Evolutionary conservation across 2,797 vertebrate genomes (phyloP).

Genomic region (Anolis apletophallus): DNA sequence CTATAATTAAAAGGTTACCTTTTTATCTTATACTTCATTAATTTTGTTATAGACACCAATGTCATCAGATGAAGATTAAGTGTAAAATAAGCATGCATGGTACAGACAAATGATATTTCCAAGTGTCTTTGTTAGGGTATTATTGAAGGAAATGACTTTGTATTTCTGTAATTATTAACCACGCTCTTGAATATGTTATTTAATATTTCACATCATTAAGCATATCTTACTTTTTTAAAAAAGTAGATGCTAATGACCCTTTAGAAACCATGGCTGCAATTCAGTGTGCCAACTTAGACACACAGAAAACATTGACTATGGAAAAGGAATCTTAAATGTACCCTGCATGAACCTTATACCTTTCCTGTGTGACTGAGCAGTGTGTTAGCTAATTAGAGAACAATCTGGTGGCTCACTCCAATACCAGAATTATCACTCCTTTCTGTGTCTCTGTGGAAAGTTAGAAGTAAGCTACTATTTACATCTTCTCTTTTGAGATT

Average conservation of each 20-base stretch:
- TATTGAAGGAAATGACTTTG: background rate
- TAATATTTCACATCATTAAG: slow-evolving; percentile 20
- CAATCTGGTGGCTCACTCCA: background rate
- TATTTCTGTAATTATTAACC: slow-evolving; percentile 14
- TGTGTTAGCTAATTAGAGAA: background rate
- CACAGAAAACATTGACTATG: background rate
- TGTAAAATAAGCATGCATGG: background rate
- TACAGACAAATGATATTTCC: slow-evolving; percentile 9
- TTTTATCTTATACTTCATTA: slow-evolving; percentile 34
- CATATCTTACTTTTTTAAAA: slow-evolving; percentile 4
- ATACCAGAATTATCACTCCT: background rate
- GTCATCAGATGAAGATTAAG: slow-evolving; percentile 22
- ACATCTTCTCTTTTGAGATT: too few species aligned
- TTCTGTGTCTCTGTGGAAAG: background rate
- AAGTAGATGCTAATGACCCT: background rate
- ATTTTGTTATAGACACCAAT: slow-evolving; percentile 26
- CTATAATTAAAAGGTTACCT: background rate
- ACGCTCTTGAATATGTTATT: background rate
- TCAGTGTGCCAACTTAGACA: background rate
- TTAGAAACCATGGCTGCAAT: background rate
- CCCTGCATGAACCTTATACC: background rate
- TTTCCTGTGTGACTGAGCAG: background rate
- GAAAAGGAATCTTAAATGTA: background rate
- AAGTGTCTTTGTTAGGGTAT: background rate
- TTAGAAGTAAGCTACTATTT: background rate